phyloP scores from a whole-genome alignment of 2,888 invertebrate species.

The Plebejus anna region DNA sequence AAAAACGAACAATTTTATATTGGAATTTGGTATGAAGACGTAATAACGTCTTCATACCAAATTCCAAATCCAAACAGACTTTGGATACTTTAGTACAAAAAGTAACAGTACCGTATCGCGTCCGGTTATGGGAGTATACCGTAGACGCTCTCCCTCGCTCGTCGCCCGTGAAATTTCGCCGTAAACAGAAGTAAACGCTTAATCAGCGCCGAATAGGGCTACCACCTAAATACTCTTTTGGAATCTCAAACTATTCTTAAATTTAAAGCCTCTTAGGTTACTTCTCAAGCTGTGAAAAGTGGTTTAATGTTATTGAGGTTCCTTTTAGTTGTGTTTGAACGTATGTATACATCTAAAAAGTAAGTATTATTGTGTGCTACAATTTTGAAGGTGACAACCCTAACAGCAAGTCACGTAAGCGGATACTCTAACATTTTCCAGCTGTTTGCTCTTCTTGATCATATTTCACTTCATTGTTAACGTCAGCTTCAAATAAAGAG shows the following conservation, averaged over 20 bases:
- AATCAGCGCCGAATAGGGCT: slow-evolving; percentile 12
- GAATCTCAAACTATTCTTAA: neutral
- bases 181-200: slow-evolving; percentile 19
- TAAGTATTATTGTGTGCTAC: neutral
- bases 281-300: neutral
- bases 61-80: neutral
- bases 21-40: too few species aligned
- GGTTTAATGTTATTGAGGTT: neutral
- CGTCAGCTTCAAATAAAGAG: slow-evolving; percentile 17
- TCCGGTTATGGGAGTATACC: slow-evolving; percentile 4
- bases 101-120: neutral
- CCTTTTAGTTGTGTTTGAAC: neutral
- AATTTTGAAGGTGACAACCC: neutral
- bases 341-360: neutral
- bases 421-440: slow-evolving; percentile 7
- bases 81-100: neutral
- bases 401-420: slow-evolving; percentile 7
- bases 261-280: neutral
- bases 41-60: too few species aligned
- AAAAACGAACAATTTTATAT: too few species aligned
- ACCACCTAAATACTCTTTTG: neutral
- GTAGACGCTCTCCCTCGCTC: neutral
- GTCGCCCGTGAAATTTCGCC: slow-evolving; percentile 16
- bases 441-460: slow-evolving; percentile 12
- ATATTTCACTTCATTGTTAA: slow-evolving; percentile 16